Evolutionary conservation across 1,140 invertebrate species (phyloP).

Genomic region (Caenorhabditis briggsae): DNA sequence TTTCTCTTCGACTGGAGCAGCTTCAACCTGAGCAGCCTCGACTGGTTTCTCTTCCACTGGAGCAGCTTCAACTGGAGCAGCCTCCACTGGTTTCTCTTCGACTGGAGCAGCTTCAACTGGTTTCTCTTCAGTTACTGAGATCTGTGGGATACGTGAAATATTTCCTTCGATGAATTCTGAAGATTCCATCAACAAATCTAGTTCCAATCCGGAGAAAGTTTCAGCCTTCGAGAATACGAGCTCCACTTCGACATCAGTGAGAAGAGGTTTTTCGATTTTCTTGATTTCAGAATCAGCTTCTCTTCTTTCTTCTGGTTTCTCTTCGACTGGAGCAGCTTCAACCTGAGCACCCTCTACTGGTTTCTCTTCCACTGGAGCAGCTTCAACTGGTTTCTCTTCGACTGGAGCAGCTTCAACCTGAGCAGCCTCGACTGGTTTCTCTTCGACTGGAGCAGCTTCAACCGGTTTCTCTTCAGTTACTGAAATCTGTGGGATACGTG

Average conservation of each 20-base stretch:
- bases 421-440: not conserved
- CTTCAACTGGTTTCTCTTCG: not conserved
- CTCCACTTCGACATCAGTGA: constrained; percentile 32
- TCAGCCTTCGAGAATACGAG: constrained; percentile 34
- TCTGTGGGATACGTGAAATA: not conserved
- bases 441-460: not conserved
- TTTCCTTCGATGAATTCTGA: not conserved
- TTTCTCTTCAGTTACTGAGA: not conserved
- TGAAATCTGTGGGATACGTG: not conserved
- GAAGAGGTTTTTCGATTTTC: not conserved
- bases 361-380: not conserved
- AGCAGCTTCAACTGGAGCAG: constrained; percentile 25
- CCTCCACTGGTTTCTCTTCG: not conserved
- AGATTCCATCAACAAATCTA: not conserved
- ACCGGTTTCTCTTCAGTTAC: not conserved
- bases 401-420: not conserved
- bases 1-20: not conserved
- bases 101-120: not conserved
- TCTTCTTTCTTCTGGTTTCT: not conserved
- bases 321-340: not conserved
- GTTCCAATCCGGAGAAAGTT: not conserved
- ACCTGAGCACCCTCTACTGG: not conserved
- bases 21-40: not conserved
- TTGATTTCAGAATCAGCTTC: not conserved
- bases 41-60: not conserved